These are phyloP conservation scores for Pavo muticus DNA, from an alignment of 2,113 vertebrate species.

Conservation along the genomic window DNA sequence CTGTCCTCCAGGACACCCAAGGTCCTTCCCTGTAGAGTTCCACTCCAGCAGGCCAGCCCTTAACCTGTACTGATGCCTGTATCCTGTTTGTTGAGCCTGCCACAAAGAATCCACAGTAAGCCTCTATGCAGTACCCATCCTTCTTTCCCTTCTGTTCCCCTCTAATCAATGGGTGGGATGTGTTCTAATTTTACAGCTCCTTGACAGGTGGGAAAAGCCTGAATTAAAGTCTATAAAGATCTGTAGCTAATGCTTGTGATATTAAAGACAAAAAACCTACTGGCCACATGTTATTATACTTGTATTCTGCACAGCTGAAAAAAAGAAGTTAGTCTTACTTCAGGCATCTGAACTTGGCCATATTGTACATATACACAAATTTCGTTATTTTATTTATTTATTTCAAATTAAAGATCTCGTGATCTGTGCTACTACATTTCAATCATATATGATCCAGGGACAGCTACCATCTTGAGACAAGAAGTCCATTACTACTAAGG, in stretches of 20 bases:
- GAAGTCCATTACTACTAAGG: neutral
- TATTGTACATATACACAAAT: neutral
- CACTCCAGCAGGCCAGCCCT: no score
- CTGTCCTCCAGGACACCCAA: no score
- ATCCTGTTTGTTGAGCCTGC: neutral
- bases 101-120: neutral
- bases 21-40: no score
- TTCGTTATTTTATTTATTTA: neutral
- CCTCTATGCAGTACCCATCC: neutral
- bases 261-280: conserved; percentile 15
- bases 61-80: neutral
- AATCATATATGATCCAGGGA: neutral
- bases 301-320: conserved; percentile 5
- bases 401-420: neutral
- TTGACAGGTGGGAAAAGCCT: conserved; percentile 28
- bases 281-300: conserved; percentile 12
- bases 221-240: conserved; percentile 24
- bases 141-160: neutral
- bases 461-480: neutral
- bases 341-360: conserved; percentile 15
- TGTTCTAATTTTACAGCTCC: conserved; percentile 34
- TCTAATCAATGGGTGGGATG: neutral
- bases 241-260: conserved; percentile 4
- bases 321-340: conserved; percentile 22
- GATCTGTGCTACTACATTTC: neutral